phyloP scores from a whole-genome alignment of 2,797 vertebrate genomes.

The Molossus alvarezi region DNA sequence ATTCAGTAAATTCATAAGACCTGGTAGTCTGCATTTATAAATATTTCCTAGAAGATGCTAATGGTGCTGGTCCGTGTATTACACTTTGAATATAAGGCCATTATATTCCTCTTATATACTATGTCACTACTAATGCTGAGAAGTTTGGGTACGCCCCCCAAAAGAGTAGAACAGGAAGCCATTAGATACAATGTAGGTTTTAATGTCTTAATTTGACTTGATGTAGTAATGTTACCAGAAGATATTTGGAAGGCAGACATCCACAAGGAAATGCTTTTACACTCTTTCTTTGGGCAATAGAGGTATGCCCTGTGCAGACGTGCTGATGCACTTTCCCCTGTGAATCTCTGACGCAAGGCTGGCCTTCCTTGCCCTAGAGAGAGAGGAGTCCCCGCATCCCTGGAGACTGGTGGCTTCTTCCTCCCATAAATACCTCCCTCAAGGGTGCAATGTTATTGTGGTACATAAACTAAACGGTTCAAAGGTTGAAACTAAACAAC shows the following conservation, averaged over 20 bases:
- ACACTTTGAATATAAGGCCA: background rate
- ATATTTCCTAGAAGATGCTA: background rate
- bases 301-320: background rate
- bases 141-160: background rate
- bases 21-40: background rate
- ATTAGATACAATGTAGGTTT: background rate
- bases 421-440: background rate
- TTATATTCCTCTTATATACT: background rate
- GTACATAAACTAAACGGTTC: background rate
- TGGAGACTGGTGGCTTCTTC: background rate
- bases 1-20: background rate
- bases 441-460: background rate
- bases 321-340: background rate
- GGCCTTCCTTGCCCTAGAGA: background rate
- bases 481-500: background rate
- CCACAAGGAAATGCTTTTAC: background rate
- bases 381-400: background rate
- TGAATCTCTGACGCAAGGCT: background rate
- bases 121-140: background rate
- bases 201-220: background rate
- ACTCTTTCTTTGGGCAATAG: background rate
- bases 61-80: background rate
- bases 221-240: background rate
- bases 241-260: background rate
- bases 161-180: background rate